These are phyloP conservation scores for Silurus asotus DNA, from an alignment of 2,113 vertebrate genomes.

Conservation along the genomic window DNA sequence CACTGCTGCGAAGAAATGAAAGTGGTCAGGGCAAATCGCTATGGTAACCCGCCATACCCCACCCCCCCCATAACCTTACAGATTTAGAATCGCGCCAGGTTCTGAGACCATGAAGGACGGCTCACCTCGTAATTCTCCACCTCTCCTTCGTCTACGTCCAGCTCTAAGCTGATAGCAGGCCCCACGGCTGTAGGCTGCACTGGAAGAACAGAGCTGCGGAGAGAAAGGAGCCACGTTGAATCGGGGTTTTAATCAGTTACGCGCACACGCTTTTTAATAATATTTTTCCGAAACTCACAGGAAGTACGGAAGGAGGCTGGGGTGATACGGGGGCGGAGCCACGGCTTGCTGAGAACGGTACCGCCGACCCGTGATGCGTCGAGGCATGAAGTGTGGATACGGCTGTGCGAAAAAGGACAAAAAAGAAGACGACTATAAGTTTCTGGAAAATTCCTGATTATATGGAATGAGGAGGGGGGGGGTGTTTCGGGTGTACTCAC, in stretches of 20 bases:
- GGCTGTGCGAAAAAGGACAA: slow-evolving; percentile 68
- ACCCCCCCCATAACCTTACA: too few species aligned
- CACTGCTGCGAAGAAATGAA: not conserved
- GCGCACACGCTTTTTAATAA: not conserved
- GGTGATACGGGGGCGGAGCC: slow-evolving; percentile 90
- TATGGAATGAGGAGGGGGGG: not conserved
- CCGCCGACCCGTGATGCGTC: slow-evolving; percentile 87
- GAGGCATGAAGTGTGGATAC: slow-evolving; percentile 93
- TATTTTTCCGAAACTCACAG: slow-evolving; percentile 76
- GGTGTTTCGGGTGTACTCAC: slow-evolving; percentile 71
- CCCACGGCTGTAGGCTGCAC: slow-evolving; percentile 91
- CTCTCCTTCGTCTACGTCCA: slow-evolving; percentile 97
- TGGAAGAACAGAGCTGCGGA: slow-evolving; percentile 90
- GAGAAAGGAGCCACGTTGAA: slow-evolving; percentile 34
- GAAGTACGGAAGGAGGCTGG: slow-evolving; percentile 95
- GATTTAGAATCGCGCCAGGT: not conserved
- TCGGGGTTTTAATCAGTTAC: too few species aligned
- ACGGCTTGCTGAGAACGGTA: slow-evolving; percentile 90
- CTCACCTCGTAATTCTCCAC: slow-evolving; percentile 98
- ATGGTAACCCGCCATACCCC: not conserved
- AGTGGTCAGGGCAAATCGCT: not conserved
- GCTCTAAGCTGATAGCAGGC: slow-evolving; percentile 92
- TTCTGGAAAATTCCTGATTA: not conserved
- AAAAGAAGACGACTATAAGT: not conserved
- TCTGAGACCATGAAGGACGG: slow-evolving; percentile 1